A percentile compares a stretch with the other conserved stretches of the same genome.
Evolutionary conservation across 2,113 vertebrate species (phyloP).

Genomic region (Pseudopodoces humilis): DNA sequence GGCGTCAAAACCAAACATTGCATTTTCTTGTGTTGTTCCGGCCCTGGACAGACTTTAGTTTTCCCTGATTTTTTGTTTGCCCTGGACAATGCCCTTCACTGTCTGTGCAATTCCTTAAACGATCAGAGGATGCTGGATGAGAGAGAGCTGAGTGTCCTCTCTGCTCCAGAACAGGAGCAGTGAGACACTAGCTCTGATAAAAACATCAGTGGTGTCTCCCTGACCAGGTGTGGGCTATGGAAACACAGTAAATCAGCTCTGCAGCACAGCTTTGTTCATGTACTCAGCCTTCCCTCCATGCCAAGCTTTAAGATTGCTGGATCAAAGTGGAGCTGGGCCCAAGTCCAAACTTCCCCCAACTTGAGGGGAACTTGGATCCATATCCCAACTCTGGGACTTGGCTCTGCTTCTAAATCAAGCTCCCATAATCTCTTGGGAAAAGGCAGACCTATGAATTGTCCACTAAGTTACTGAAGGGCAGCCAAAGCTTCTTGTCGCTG

Average conservation of each 20-base stretch:
- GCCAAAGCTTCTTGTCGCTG: neutral
- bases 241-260: neutral
- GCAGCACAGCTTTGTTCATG: neutral
- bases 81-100: neutral
- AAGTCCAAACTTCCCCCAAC: neutral
- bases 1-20: neutral
- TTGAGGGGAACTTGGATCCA: neutral
- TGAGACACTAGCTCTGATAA: neutral
- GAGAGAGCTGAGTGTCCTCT: neutral
- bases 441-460: neutral
- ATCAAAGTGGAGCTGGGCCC: neutral
- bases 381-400: neutral
- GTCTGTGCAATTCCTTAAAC: neutral
- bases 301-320: neutral
- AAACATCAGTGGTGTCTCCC: neutral
- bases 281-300: neutral
- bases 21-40: neutral
- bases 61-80: neutral
- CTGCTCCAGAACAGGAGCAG: neutral
- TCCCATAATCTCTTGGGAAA: neutral
- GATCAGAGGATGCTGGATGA: neutral
- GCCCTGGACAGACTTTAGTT: neutral
- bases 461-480: neutral
- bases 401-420: neutral
- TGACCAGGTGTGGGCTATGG: neutral